Percentiles rank a stretch among this genome's conserved stretches.
These are phyloP conservation scores for Galbula dea DNA, from an alignment of 2,113 vertebrate genomes.

Conservation along the genomic window DNA sequence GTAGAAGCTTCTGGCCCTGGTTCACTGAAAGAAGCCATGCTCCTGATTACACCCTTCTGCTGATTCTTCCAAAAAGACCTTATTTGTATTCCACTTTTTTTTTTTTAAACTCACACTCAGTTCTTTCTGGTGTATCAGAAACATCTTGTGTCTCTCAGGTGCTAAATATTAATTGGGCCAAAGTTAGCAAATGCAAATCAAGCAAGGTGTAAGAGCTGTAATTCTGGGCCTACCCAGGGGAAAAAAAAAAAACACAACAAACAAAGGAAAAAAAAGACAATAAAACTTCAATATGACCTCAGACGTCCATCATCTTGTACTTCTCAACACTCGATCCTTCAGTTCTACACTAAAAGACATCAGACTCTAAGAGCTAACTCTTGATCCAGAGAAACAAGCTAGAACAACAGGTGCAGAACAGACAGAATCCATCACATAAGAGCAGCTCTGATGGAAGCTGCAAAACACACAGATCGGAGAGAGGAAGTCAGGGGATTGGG, in stretches of 20 bases:
- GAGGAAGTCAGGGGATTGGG: no score
- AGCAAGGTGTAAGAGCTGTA: not conserved
- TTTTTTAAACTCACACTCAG: rapidly evolving
- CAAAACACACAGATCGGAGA: not conserved
- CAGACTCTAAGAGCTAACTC: not conserved
- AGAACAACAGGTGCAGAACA: not conserved
- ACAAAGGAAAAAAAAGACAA: not conserved
- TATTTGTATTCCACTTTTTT: not conserved
- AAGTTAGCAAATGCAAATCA: not conserved
- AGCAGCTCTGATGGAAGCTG: not conserved
- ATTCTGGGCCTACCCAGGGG: not conserved
- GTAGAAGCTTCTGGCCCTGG: not conserved
- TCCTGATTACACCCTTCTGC: not conserved
- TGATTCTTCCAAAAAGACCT: not conserved
- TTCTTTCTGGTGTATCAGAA: not conserved
- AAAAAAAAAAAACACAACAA: no score
- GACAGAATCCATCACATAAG: not conserved
- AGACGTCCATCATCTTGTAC: not conserved
- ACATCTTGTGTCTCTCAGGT: not conserved
- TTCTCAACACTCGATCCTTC: not conserved
- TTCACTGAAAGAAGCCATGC: not conserved
- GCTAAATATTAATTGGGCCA: not conserved
- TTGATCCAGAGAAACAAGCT: not conserved
- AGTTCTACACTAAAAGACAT: not conserved
- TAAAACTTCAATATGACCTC: not conserved